Conservation (phyloP, 2,797 vertebrate species). For the Denticeps clupeoides region DNA sequence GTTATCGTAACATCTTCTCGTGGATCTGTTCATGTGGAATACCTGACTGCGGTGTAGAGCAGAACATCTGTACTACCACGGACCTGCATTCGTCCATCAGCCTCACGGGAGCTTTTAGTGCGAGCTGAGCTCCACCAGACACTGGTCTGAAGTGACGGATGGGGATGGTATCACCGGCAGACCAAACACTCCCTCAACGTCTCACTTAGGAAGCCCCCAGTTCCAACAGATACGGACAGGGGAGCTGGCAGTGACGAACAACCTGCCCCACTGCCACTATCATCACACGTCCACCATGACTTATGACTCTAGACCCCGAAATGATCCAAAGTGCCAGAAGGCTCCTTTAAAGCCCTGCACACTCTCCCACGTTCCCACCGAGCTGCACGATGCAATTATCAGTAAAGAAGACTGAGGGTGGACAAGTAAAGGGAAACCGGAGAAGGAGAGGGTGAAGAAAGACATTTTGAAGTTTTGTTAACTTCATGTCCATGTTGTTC, state of each 20-base stretch:
- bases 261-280: constrained; percentile 19
- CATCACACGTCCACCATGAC: constrained; percentile 29
- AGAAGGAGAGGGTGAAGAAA: constrained; percentile 16
- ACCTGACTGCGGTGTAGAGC: too few relatives aligned
- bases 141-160: constrained; percentile 44
- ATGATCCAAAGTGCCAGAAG: background rate
- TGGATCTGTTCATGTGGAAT: too few relatives aligned
- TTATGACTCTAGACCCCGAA: constrained; percentile 7
- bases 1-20: too few relatives aligned
- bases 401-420: constrained; percentile 6
- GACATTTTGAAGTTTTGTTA: too few relatives aligned
- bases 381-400: background rate
- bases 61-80: too few relatives aligned
- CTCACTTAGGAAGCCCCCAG: constrained; percentile 37
- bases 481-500: too few relatives aligned
- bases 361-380: too few relatives aligned
- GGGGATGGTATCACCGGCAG: constrained; percentile 19
- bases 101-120: too few relatives aligned
- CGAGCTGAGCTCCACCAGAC: constrained; percentile 13
- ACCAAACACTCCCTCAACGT: constrained; percentile 43
- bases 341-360: too few relatives aligned
- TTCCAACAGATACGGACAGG: constrained; percentile 13
- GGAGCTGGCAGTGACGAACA: constrained; percentile 39
- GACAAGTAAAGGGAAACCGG: constrained; percentile 35
- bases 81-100: too few relatives aligned